Percentiles rank a stretch among this genome's conserved stretches.
phyloP scores from a whole-genome alignment of 2,113 vertebrate species.

The Pleuronectes platessa region DNA sequence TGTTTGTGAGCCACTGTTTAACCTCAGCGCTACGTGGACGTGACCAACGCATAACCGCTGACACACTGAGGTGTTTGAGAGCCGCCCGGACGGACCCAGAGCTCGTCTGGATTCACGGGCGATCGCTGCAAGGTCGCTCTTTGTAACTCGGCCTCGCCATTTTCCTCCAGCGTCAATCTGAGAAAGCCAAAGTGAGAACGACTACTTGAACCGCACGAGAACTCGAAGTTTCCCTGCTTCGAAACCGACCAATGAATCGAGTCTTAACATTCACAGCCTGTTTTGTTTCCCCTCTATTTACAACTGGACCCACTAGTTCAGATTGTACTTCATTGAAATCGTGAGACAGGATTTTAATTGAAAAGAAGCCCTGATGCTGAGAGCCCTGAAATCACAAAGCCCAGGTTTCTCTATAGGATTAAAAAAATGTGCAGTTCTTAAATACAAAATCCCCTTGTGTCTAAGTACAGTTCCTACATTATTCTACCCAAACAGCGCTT shows the following conservation, averaged over 20 bases:
- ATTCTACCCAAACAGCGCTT: slow-evolving; percentile 42
- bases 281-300: background rate
- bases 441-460: slow-evolving; percentile 45
- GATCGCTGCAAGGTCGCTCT: background rate
- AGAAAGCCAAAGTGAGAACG: background rate
- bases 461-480: slow-evolving; percentile 37
- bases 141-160: background rate
- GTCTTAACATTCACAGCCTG: background rate
- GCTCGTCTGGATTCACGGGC: background rate
- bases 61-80: slow-evolving; percentile 4
- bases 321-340: background rate
- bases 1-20: slow-evolving; percentile 43
- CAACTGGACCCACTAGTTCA: background rate
- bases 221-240: background rate
- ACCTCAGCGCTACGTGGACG: background rate
- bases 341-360: slow-evolving; percentile 5
- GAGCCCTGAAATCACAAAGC: slow-evolving; percentile 20
- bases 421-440: slow-evolving; percentile 26
- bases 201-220: background rate
- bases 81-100: background rate
- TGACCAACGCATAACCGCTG: slow-evolving; percentile 25
- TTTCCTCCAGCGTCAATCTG: background rate
- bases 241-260: background rate
- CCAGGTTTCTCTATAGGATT: slow-evolving; percentile 38
- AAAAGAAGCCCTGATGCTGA: background rate